These are phyloP conservation scores for Ricordea florida DNA, from an alignment of 92 coral and sea anemone genomes.

Conservation along the genomic window DNA sequence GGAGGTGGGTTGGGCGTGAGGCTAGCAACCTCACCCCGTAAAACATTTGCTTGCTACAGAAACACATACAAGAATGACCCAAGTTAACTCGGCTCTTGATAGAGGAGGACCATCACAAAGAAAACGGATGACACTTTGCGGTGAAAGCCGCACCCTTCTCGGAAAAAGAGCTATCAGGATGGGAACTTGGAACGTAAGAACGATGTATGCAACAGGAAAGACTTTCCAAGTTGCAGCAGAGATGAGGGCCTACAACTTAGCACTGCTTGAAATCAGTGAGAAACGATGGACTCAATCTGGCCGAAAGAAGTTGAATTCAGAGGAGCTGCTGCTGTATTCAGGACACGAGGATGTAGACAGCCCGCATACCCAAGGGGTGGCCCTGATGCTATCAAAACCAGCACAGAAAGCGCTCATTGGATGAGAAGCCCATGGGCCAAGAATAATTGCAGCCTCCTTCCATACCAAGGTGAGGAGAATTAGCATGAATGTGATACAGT, in stretches of 20 bases:
- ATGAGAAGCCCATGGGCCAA: neutral
- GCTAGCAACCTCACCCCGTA: too few species aligned
- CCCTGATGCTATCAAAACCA: neutral
- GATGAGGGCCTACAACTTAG: neutral
- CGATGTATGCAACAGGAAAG: too few species aligned
- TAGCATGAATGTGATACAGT: neutral
- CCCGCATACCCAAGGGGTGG: neutral
- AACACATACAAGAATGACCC: too few species aligned
- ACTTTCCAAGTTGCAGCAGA: too few species aligned
- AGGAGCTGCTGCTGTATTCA: neutral
- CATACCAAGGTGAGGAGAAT: neutral
- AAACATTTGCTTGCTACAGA: too few species aligned
- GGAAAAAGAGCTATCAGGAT: too few species aligned
- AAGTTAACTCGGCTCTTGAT: too few species aligned
- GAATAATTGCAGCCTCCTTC: neutral
- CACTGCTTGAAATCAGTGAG: neutral
- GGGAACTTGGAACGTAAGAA: too few species aligned
- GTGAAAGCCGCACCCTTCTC: too few species aligned
- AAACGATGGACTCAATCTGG: neutral
- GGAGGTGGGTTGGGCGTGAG: too few species aligned
- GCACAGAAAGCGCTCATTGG: slow-evolving; percentile 12
- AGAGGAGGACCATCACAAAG: too few species aligned
- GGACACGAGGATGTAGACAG: neutral
- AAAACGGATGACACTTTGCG: too few species aligned
- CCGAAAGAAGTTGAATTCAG: neutral